These are phyloP conservation scores for Hylia prasina DNA, from an alignment of 2,113 vertebrate species.

Conservation along the genomic window DNA sequence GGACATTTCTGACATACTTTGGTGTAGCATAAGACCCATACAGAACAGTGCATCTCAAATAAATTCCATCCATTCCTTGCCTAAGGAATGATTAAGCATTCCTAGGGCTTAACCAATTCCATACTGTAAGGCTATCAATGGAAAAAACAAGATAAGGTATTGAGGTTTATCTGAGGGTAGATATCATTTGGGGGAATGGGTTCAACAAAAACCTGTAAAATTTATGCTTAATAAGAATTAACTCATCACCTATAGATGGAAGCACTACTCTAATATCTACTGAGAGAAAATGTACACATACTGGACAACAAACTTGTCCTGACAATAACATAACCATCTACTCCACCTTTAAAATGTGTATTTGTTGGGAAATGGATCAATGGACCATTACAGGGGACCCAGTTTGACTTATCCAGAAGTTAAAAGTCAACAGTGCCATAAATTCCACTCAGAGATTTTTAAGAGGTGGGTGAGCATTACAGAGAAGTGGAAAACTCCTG, in stretches of 20 bases:
- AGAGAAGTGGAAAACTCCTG: background rate
- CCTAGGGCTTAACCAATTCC: background rate
- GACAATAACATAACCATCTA: background rate
- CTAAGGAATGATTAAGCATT: background rate
- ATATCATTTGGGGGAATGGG: background rate
- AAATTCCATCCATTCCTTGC: background rate
- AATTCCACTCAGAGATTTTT: background rate
- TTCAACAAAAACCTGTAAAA: background rate
- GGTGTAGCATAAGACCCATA: background rate
- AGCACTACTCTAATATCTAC: background rate
- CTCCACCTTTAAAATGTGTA: background rate
- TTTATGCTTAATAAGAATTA: background rate
- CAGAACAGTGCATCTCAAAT: background rate
- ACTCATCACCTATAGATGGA: background rate
- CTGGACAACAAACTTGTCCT: background rate
- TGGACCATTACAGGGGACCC: background rate
- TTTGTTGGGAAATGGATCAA: background rate
- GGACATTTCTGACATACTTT: background rate
- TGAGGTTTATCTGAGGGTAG: background rate
- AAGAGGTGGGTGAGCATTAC: accelerated
- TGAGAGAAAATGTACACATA: background rate
- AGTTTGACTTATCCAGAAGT: background rate
- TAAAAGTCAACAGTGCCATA: background rate
- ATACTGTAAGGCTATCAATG: background rate
- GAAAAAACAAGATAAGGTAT: background rate